Conservation (phyloP, 53 echinoderm and acorn worm genomes). For the Actinopyga echinites region DNA sequence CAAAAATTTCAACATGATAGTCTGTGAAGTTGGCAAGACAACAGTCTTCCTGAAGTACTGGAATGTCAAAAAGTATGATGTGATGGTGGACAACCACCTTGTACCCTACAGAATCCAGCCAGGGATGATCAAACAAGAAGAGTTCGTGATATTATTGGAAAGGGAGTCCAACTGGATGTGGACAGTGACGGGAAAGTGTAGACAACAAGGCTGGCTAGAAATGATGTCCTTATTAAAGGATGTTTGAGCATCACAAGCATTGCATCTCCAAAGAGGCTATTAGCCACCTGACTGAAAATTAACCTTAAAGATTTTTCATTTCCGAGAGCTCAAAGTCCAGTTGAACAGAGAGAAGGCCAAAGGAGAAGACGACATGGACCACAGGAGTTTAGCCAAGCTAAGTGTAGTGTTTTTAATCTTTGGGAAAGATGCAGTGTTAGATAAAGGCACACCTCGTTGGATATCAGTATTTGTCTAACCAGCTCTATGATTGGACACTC, state of each 20-base stretch:
- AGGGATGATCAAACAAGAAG: conserved; percentile 82
- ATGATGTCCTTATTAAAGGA: conserved; percentile 91
- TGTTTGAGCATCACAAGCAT: conserved; percentile 86
- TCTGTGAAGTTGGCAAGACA: conserved; percentile 87
- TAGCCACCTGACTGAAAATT: conserved; percentile 72
- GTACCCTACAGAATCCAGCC: conserved; percentile 70
- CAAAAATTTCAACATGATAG: conserved; percentile 65
- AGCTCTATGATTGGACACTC: conserved; percentile 79
- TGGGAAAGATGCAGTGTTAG: conserved; percentile 83
- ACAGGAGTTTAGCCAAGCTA: conserved; percentile 61
- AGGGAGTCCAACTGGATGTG: conserved; percentile 86
- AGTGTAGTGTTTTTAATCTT: conserved; percentile 86
- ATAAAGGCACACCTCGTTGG: conserved; percentile 91
- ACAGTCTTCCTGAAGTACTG: conserved; percentile 98
- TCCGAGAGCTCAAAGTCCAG: conserved; percentile 86
- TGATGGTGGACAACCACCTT: conserved; percentile 73
- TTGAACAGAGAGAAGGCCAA: conserved; percentile 76
- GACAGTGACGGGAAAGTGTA: conserved; percentile 90
- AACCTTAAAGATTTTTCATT: conserved; percentile 87
- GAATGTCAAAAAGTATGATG: conserved; percentile 89
- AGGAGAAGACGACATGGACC: conserved; percentile 69
- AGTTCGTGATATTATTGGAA: conserved; percentile 75
- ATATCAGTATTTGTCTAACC: conserved; percentile 83
- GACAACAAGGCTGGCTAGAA: conserved; percentile 91
- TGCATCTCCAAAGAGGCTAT: conserved; percentile 86